phyloP scores from a whole-genome alignment of 2,888 invertebrate species.

The Harpagoxenus sublaevis region DNA sequence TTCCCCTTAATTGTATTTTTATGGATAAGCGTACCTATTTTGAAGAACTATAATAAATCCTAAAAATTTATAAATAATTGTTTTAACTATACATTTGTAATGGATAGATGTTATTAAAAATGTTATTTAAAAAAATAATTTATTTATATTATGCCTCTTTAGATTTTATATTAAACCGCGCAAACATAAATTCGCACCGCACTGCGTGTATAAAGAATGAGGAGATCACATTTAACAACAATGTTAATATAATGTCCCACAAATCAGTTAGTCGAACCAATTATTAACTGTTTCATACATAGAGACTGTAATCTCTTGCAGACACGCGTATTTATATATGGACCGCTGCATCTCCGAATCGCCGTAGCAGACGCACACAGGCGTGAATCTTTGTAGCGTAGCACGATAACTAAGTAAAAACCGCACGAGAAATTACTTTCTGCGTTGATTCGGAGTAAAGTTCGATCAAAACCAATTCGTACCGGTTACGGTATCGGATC shows the following conservation, averaged over 20 bases:
- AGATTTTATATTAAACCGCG: background rate
- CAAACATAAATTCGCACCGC: background rate
- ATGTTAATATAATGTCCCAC: background rate
- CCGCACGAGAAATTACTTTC: constrained; percentile 34
- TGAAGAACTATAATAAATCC: background rate
- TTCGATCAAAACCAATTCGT: constrained; percentile 69
- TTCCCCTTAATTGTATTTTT: background rate
- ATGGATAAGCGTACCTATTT: background rate
- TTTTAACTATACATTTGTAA: background rate
- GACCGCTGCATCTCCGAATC: background rate
- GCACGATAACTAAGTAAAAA: constrained; percentile 33
- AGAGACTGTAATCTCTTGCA: constrained; percentile 13
- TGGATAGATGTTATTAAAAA: background rate
- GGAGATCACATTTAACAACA: background rate
- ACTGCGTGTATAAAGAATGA: background rate
- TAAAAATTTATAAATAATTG: background rate
- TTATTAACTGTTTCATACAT: background rate
- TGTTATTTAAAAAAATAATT: background rate
- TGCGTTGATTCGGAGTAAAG: constrained; percentile 69
- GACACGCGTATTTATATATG: background rate
- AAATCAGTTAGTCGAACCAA: background rate
- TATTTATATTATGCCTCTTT: background rate
- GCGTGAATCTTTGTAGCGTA: too few relatives aligned
- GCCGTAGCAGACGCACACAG: background rate
- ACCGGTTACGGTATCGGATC: constrained; percentile 59